These are phyloP conservation scores for Rhagologus leucostigma DNA, from an alignment of 2,113 vertebrate genomes.

Conservation along the genomic window DNA sequence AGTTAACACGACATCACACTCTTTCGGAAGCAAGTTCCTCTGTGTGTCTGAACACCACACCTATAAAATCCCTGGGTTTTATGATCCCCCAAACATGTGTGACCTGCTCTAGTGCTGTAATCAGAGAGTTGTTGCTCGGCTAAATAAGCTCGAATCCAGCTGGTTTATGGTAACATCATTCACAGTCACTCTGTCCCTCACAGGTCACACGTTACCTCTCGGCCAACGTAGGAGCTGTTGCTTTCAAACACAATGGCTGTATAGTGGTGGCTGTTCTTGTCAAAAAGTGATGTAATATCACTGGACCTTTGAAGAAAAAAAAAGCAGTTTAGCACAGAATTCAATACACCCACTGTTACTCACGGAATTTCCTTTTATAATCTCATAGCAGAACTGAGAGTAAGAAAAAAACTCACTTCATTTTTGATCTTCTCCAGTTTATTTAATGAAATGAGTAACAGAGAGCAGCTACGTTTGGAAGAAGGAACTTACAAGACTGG, in stretches of 20 bases:
- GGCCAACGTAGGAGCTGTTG: conserved; percentile 77
- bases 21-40: not conserved
- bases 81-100: not conserved
- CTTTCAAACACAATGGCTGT: conserved; percentile 80
- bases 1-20: not conserved
- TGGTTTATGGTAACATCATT: not conserved
- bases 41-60: not conserved
- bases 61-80: not conserved
- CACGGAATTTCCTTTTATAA: not conserved
- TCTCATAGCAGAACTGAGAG: not conserved
- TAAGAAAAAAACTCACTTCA: not conserved
- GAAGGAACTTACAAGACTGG: conserved; percentile 73
- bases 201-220: conserved; percentile 71
- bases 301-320: conserved; percentile 59
- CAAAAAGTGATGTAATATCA: conserved; percentile 68
- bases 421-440: not conserved
- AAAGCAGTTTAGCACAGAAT: not conserved
- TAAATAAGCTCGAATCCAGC: not conserved
- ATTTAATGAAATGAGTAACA: not conserved
- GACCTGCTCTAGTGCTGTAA: not conserved
- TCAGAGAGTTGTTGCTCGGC: not conserved
- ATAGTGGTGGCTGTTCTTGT: conserved; percentile 55
- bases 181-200: not conserved
- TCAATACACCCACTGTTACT: accelerated
- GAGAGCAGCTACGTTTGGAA: not conserved